These are phyloP conservation scores for Plagodis dolabraria DNA, from an alignment of 2,888 invertebrate species.

Conservation along the genomic window DNA sequence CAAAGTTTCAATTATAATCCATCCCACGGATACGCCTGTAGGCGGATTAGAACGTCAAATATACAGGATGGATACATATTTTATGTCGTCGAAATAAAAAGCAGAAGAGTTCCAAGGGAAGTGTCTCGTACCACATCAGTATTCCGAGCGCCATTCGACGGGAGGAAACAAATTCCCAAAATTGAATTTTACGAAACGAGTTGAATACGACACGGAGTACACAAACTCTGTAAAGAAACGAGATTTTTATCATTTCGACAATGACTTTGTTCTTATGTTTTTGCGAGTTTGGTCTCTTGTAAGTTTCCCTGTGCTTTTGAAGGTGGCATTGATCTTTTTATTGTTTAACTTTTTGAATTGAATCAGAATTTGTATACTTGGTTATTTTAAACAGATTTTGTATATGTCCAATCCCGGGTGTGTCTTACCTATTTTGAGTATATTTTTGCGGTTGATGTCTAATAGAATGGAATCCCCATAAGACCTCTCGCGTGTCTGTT, in stretches of 20 bases:
- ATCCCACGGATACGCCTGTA: conserved; percentile 26
- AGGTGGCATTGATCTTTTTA: conserved; percentile 15
- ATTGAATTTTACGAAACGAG: conserved; percentile 85
- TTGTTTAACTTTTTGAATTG: not conserved
- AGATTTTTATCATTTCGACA: conserved; percentile 80
- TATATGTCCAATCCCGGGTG: too few relatives aligned
- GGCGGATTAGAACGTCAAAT: conserved; percentile 53
- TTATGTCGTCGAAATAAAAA: conserved; percentile 66
- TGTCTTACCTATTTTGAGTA: too few relatives aligned
- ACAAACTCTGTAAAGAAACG: conserved; percentile 77
- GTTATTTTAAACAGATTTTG: too few relatives aligned
- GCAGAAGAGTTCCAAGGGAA: conserved; percentile 55
- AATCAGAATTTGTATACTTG: too few relatives aligned
- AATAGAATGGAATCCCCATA: too few relatives aligned
- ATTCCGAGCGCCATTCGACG: conserved; percentile 76
- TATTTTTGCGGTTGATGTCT: too few relatives aligned
- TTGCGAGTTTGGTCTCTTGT: conserved; percentile 22
- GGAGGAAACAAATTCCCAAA: conserved; percentile 84
- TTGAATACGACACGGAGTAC: conserved; percentile 81
- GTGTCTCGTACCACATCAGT: conserved; percentile 71
- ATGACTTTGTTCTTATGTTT: conserved; percentile 57
- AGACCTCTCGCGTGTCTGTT: too few relatives aligned
- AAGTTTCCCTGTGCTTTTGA: not conserved
- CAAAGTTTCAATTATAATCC: conserved; percentile 30
- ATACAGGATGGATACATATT: conserved; percentile 56